A percentile compares a stretch with the other conserved stretches of the same genome.
Evolutionary conservation across 2,888 invertebrate genomes (phyloP).

Genomic region (Alcis repandata): DNA sequence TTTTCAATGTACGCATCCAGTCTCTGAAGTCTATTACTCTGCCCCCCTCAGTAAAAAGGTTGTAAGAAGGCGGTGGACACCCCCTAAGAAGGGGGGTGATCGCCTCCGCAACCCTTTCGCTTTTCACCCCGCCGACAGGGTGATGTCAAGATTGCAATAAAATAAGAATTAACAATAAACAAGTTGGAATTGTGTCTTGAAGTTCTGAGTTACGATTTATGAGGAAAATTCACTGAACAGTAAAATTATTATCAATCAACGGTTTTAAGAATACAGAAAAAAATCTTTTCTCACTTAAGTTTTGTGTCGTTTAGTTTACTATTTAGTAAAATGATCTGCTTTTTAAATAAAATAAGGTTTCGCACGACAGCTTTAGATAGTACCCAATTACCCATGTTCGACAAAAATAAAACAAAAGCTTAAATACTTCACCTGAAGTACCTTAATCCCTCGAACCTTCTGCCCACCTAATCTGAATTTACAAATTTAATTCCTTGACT

Average conservation of each 20-base stretch:
- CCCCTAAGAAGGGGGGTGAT: constrained; percentile 72
- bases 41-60: constrained; percentile 84
- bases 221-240: background rate
- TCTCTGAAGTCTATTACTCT: constrained; percentile 78
- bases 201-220: constrained; percentile 1
- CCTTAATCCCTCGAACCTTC: background rate
- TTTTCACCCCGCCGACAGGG: constrained; percentile 83
- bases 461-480: background rate
- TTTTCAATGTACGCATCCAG: constrained; percentile 58
- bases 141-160: constrained; percentile 63
- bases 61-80: constrained; percentile 86
- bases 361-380: no score
- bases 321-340: no score
- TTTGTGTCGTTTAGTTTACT: no score
- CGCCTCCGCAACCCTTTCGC: constrained; percentile 86
- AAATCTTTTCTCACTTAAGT: no score
- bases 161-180: constrained; percentile 33
- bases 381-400: no score
- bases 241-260: no score
- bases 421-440: background rate
- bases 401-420: no score
- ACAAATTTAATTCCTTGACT: constrained; percentile 13
- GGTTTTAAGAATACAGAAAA: background rate
- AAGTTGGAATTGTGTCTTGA: constrained; percentile 12
- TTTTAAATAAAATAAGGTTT: no score